These are phyloP conservation scores for Channa striata DNA, from an alignment of 2,797 vertebrate genomes.

Conservation along the genomic window DNA sequence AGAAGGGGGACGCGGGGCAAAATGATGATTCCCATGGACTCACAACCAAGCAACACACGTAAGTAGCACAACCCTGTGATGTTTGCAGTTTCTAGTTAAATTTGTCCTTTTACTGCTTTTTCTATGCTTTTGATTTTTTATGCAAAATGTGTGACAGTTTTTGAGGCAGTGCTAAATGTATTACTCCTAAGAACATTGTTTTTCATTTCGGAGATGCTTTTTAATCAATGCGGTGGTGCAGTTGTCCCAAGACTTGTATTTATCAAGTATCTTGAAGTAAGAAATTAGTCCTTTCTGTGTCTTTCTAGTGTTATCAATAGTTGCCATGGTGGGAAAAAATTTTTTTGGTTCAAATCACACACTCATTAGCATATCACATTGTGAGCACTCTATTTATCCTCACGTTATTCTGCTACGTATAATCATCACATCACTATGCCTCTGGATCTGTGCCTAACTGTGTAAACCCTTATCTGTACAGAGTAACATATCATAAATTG, in stretches of 20 bases:
- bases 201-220: not conserved
- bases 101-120: not conserved
- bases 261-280: no score
- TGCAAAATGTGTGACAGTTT: not conserved
- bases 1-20: slow-evolving; percentile 91
- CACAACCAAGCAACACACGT: slow-evolving; percentile 92
- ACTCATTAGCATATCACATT: no score
- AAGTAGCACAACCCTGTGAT: slow-evolving; percentile 58
- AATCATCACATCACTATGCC: no score
- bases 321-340: not conserved
- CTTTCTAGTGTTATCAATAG: not conserved
- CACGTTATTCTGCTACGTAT: no score
- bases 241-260: not conserved
- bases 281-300: not conserved
- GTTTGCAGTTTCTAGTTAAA: not conserved
- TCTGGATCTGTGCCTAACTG: no score
- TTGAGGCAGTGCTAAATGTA: not conserved
- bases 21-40: slow-evolving; percentile 96
- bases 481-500: no score
- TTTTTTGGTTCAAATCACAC: no score
- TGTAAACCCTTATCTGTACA: no score
- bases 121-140: no score
- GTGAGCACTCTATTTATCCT: no score
- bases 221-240: not conserved
- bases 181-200: not conserved